Conservation (phyloP, 2,113 vertebrate genomes). For the Pelecanus crispus region DNA sequence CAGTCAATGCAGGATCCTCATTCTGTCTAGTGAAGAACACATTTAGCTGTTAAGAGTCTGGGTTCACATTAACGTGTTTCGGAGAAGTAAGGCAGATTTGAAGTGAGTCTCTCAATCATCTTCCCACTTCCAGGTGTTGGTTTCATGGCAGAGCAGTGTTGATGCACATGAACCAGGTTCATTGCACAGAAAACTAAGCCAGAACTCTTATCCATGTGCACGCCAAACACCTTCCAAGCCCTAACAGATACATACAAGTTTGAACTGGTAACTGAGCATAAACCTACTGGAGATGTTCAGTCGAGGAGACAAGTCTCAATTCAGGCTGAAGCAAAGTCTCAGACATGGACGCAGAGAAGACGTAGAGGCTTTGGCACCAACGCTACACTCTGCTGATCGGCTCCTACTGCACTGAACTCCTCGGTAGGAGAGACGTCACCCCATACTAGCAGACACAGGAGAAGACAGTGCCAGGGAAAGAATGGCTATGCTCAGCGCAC, state of each 20-base stretch:
- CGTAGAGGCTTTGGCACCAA: neutral
- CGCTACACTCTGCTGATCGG: fast-evolving
- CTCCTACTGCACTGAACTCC: neutral
- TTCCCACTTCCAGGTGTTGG: neutral
- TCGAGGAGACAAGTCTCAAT: fast-evolving
- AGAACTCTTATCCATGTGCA: fast-evolving
- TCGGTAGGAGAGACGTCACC: fast-evolving
- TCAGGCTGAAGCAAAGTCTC: neutral
- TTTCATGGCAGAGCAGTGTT: neutral
- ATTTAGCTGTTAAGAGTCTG: neutral
- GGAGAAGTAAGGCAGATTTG: neutral
- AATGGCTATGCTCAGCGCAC: neutral
- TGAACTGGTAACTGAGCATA: neutral
- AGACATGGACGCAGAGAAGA: fast-evolving
- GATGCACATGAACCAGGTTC: neutral
- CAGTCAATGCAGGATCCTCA: neutral
- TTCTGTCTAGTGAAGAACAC: neutral
- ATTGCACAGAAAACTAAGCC: neutral
- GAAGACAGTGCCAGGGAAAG: no score
- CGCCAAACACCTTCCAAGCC: neutral
- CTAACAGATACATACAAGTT: neutral
- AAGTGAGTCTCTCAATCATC: neutral
- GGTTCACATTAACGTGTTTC: neutral
- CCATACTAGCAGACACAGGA: fast-evolving
- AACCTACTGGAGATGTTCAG: neutral